phyloP scores from a whole-genome alignment of 2,113 vertebrate genomes.

The Hippoglossus stenolepis region DNA sequence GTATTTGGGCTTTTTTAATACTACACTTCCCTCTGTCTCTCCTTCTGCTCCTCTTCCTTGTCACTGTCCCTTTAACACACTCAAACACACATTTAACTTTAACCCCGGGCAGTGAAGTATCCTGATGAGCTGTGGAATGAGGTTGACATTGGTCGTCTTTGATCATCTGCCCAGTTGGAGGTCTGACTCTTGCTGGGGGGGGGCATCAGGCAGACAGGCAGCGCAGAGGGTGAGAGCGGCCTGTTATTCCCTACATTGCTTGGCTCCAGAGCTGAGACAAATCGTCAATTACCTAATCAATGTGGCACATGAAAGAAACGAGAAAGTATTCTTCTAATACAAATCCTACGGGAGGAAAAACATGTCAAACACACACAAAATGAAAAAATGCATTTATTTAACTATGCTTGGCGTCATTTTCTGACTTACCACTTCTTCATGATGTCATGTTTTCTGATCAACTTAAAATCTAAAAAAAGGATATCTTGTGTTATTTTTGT shows the following conservation, averaged over 20 bases:
- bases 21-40: background rate
- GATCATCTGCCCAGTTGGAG: slow-evolving; percentile 28
- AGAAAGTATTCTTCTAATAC: fast-evolving
- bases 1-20: background rate
- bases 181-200: slow-evolving; percentile 8
- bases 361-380: no score
- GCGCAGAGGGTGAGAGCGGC: background rate
- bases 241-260: background rate
- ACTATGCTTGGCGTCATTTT: no score
- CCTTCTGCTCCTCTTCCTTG: background rate
- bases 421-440: no score
- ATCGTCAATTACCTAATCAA: background rate
- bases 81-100: slow-evolving; percentile 12
- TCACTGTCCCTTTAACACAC: background rate
- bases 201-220: no score
- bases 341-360: background rate
- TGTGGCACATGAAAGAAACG: background rate
- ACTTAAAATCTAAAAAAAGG: no score
- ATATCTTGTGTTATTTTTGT: no score
- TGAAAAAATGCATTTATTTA: no score
- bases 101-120: slow-evolving; percentile 24
- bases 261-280: background rate
- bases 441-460: no score
- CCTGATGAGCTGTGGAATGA: slow-evolving; percentile 34
- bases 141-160: slow-evolving; percentile 21